Evolutionary conservation across 2,113 vertebrate genomes (phyloP).

Genomic region (Abramis brama): DNA sequence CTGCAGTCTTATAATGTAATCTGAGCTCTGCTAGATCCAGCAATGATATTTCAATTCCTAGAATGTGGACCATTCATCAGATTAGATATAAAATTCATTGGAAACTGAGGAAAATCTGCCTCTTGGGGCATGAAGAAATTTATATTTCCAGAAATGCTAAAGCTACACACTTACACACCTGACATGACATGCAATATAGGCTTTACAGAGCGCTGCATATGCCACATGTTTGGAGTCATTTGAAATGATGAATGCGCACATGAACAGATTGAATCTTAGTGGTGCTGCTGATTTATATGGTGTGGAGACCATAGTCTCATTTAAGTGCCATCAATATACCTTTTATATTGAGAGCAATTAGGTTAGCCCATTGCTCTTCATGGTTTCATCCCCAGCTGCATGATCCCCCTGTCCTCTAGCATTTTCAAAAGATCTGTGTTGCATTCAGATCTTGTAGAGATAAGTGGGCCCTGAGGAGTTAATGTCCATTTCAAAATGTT

Average conservation of each 20-base stretch:
- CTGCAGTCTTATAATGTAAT: neutral
- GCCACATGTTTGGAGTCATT: constrained; percentile 12
- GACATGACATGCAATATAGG: constrained; percentile 13
- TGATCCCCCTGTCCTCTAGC: constrained; percentile 12
- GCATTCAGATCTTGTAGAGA: constrained; percentile 50
- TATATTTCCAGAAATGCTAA: constrained; percentile 23
- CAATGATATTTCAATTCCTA: constrained; percentile 13
- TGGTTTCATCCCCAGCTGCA: neutral
- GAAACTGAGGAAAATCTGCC: constrained; percentile 1
- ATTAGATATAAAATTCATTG: constrained; percentile 18
- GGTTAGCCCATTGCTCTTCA: constrained; percentile 8
- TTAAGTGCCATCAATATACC: constrained; percentile 45
- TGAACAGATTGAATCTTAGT: constrained; percentile 30
- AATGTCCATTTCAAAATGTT: constrained; percentile 72
- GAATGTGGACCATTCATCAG: constrained; percentile 32
- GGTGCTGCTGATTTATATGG: constrained; percentile 20
- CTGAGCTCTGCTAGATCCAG: neutral
- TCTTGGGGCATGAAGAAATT: neutral
- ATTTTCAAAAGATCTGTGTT: constrained; percentile 37
- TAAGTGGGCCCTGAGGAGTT: constrained; percentile 73
- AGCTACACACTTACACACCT: constrained; percentile 25
- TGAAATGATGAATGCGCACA: constrained; percentile 4
- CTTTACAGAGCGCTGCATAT: neutral
- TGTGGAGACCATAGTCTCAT: constrained; percentile 27
- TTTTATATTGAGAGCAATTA: constrained; percentile 44